Evolutionary conservation across 2,888 invertebrate species (phyloP).

Genomic region (Pristionchus mayeri): DNA sequence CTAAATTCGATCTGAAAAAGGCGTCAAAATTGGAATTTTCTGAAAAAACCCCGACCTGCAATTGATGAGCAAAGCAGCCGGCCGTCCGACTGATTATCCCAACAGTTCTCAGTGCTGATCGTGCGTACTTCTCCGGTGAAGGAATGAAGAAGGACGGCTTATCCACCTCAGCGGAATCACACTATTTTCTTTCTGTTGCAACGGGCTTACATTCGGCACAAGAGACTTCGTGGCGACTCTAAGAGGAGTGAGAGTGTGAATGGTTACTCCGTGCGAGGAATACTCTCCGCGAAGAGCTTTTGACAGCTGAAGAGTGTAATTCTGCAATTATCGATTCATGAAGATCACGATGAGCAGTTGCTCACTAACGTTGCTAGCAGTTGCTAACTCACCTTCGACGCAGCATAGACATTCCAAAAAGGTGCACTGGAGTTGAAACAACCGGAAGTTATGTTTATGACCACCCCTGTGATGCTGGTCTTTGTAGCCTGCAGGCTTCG

Average conservation of each 20-base stretch:
- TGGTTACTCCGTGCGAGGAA: neutral
- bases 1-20: neutral
- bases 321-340: neutral
- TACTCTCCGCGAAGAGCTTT: neutral
- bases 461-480: neutral
- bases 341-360: neutral
- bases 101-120: constrained; percentile 66
- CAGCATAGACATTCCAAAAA: neutral
- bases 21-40: no score
- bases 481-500: neutral
- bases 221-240: neutral
- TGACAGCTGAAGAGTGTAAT: neutral
- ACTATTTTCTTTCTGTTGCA: no score
- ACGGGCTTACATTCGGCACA: neutral
- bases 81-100: constrained; percentile 70
- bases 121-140: constrained; percentile 55
- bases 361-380: no score
- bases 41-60: constrained; percentile 53
- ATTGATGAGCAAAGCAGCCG: constrained; percentile 68
- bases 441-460: neutral
- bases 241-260: neutral
- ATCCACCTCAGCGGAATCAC: neutral
- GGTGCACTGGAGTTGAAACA: neutral
- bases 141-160: neutral
- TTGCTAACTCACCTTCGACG: neutral